These are phyloP conservation scores for Aporophyla nigra DNA, from an alignment of 2,888 invertebrate genomes.

Conservation along the genomic window DNA sequence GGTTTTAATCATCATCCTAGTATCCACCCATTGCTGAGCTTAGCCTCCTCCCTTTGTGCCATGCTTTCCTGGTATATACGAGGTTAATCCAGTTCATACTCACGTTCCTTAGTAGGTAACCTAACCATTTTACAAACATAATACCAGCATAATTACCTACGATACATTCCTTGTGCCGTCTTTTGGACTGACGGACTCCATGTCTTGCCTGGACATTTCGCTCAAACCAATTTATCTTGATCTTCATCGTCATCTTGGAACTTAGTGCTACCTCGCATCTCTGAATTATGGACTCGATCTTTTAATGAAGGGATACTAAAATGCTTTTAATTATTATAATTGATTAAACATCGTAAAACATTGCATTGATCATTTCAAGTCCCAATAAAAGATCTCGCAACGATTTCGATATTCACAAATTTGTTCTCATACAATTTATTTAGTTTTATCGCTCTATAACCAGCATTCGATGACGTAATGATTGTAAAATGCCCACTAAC, in stretches of 20 bases:
- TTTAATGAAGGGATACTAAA: neutral
- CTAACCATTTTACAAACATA: no score
- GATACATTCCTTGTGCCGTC: neutral
- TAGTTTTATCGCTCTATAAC: conserved; percentile 30
- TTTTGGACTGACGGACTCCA: neutral
- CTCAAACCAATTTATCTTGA: neutral
- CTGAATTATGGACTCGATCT: neutral
- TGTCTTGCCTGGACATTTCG: neutral
- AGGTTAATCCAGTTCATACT: neutral
- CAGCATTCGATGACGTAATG: conserved; percentile 44
- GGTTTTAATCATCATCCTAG: neutral
- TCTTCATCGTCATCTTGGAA: neutral
- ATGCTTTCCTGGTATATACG: neutral
- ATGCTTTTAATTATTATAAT: neutral
- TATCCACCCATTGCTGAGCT: no score
- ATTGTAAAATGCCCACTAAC: conserved; percentile 9
- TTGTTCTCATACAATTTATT: conserved; percentile 31
- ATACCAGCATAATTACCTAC: neutral
- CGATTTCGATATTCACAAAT: conserved; percentile 16
- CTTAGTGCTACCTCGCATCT: neutral
- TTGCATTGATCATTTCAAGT: conserved; percentile 9
- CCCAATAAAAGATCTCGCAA: conserved; percentile 23
- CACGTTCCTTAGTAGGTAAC: no score
- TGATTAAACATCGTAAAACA: neutral
- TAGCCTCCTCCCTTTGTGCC: no score